phyloP scores from a whole-genome alignment of 1,140 invertebrate species.

The Trichonephila clavata region DNA sequence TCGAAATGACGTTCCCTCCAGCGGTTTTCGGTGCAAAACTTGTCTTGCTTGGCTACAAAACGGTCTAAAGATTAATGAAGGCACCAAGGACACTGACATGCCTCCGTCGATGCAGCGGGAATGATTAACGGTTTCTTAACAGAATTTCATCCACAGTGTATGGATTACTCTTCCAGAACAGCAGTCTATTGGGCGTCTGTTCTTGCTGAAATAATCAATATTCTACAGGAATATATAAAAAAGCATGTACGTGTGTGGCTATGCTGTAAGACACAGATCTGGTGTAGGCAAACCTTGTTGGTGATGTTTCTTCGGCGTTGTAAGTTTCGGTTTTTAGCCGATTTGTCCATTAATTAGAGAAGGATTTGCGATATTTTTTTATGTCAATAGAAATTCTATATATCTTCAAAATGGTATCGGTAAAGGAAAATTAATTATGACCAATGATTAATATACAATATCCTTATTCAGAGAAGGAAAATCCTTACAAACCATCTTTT shows the following conservation, averaged over 20 bases:
- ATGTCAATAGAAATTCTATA: no score
- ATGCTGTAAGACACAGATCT: neutral
- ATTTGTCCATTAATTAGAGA: neutral
- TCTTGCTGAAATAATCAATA: conserved; percentile 36
- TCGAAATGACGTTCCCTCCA: conserved; percentile 44
- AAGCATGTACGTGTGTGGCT: neutral
- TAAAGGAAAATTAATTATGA: no score
- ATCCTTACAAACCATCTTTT: no score
- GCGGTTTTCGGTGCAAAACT: neutral
- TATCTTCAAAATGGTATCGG: no score
- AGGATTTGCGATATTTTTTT: neutral
- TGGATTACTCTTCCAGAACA: conserved; percentile 11
- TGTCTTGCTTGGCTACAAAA: neutral
- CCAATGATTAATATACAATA: no score
- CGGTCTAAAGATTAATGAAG: conserved; percentile 40
- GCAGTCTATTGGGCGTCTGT: conserved; percentile 18
- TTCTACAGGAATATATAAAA: neutral
- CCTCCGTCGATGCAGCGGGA: conserved; percentile 21
- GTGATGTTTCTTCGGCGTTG: neutral
- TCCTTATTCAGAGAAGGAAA: no score
- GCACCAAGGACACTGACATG: conserved; percentile 47
- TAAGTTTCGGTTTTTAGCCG: neutral
- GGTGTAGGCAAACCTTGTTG: neutral
- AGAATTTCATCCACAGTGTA: conserved; percentile 24
- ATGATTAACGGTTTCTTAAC: conserved; percentile 64